Base-by-base conservation (phyloP, 2,888 invertebrate species). In the Dynastes hyllus region DNA sequence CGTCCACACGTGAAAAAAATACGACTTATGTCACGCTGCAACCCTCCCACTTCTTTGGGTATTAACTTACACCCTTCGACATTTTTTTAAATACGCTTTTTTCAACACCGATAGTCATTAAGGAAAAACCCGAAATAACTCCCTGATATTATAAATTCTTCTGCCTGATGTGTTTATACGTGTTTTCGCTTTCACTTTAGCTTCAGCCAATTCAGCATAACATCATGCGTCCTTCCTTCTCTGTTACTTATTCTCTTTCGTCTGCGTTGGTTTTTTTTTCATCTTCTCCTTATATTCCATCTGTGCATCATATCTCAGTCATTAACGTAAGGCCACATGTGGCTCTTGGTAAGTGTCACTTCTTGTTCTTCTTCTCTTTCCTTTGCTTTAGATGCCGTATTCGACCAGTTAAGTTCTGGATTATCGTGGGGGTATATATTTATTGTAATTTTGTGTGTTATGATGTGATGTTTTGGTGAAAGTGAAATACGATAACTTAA, bases 281-380 rank as follows among this genome's bases (percentile, higher is more conserved):
- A 11, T 65, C 51, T 29, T 69, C 70, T 32, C 61, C 22, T 40
- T 45, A 50, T 58, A 75, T 75, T 77, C 45, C 67, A 66, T 65
- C 77, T 77, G 65, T 51, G 77, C 82, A 79, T 82, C 82, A 82
- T 85, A 85, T 86, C 85, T 84, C 81, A 84, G 85, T 87, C 87
- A 85, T 86, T 87, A 86, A 86, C 87, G 85, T 86, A 83, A 84
- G 84, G 83, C 83, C 86, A 86, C 87, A 88, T 86, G 85, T 87
- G 87, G 87, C 83, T 82, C 83, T 85, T 85, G 65, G 84, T 84
- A 84, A 82, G 85, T 73, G 73, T 73, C 73, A 73, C 13, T n/a
- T 55, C 55, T n/a, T 13, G 11, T n/a, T 45, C 45, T 45, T 11
- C 45, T 45, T 45, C 9, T 45, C 45, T 45, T 45, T 45, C 45